Conservation (phyloP, 1,140 invertebrate genomes). For the Coboldia fuscipes region DNA sequence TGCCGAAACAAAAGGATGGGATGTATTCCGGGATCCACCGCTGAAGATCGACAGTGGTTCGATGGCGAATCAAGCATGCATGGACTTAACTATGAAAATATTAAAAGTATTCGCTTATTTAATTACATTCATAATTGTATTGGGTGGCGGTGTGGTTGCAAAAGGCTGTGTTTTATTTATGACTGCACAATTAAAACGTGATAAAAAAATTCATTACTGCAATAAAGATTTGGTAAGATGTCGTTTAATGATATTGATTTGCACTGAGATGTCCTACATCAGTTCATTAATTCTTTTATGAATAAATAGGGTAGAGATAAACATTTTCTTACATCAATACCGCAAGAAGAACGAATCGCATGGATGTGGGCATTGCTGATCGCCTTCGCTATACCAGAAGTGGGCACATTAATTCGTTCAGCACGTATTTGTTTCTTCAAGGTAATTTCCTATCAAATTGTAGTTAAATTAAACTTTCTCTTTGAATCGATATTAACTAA, state of each 20-base stretch:
- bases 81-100: slow-evolving; percentile 65
- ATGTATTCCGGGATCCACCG: slow-evolving; percentile 79
- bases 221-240: slow-evolving; percentile 56
- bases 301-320: slow-evolving; percentile 50
- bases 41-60: slow-evolving; percentile 71
- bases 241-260: not conserved
- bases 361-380: slow-evolving; percentile 89
- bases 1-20: slow-evolving; percentile 84
- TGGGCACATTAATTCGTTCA: slow-evolving; percentile 65
- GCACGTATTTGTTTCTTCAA: slow-evolving; percentile 81
- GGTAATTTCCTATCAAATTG: slow-evolving; percentile 47
- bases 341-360: slow-evolving; percentile 61
- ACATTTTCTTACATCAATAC: slow-evolving; percentile 51
- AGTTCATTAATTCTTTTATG: not conserved
- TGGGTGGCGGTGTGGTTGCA: slow-evolving; percentile 58
- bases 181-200: slow-evolving; percentile 65
- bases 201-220: slow-evolving; percentile 54
- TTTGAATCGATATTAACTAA: too few species aligned
- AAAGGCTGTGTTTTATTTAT: slow-evolving; percentile 77
- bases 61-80: slow-evolving; percentile 65
- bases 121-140: slow-evolving; percentile 63
- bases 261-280: not conserved
- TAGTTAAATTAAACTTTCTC: too few species aligned
- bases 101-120: slow-evolving; percentile 70
- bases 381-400: slow-evolving; percentile 65